phyloP scores from a whole-genome alignment of 2,797 vertebrate species.

The Gouania willdenowi region DNA sequence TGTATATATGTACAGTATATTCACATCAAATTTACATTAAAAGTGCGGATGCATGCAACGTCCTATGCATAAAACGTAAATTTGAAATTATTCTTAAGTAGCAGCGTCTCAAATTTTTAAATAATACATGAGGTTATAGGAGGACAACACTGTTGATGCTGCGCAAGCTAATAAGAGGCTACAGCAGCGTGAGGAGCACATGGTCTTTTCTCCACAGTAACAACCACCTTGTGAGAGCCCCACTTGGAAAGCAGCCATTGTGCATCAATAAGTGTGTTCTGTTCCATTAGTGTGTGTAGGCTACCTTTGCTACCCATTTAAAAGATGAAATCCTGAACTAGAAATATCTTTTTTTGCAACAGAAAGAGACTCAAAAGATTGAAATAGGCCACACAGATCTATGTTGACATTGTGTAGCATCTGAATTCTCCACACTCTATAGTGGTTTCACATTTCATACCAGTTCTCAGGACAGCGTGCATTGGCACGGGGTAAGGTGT shows the following conservation, averaged over 20 bases:
- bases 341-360: too few species aligned
- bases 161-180: slow-evolving; percentile 36
- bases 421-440: neutral
- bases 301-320: slow-evolving; percentile 22
- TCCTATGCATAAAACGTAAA: too few species aligned
- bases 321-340: too few species aligned
- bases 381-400: slow-evolving; percentile 1
- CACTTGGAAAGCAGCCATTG: slow-evolving; percentile 2
- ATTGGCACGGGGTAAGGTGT: slow-evolving; percentile 19
- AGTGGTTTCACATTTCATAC: neutral
- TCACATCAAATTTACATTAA: too few species aligned
- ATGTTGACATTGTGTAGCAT: neutral
- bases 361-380: neutral
- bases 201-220: slow-evolving; percentile 2
- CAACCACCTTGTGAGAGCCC: slow-evolving; percentile 11
- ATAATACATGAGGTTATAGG: too few species aligned
- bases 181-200: slow-evolving; percentile 20
- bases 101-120: too few species aligned
- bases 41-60: too few species aligned
- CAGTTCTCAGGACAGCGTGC: neutral
- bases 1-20: too few species aligned
- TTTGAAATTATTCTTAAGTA: too few species aligned
- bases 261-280: slow-evolving; percentile 5
- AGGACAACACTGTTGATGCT: slow-evolving; percentile 27
- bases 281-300: slow-evolving; percentile 16